These are phyloP conservation scores for Melanophora roralis DNA, from an alignment of 2,888 invertebrate species.

Conservation along the genomic window DNA sequence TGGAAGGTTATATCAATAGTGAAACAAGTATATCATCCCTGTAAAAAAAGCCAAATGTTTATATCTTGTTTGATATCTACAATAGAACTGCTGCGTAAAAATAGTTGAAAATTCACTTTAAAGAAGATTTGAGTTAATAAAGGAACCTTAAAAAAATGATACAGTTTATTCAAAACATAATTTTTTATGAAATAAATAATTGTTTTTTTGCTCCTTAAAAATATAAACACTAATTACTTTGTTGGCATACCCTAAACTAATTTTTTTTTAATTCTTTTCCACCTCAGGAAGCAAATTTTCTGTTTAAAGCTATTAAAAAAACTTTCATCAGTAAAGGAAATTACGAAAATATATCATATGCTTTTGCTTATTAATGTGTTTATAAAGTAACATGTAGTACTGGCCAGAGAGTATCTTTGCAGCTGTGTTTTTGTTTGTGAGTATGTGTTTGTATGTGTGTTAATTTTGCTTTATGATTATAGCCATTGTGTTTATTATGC, in stretches of 20 bases:
- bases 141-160: no score
- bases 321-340: neutral
- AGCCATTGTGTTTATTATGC: slow-evolving; percentile 20
- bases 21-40: neutral
- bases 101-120: no score
- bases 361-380: neutral
- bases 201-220: no score
- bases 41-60: no score
- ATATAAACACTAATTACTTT: no score
- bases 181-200: no score
- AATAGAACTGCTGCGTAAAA: no score
- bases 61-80: no score
- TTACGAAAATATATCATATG: no score
- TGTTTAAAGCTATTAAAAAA: neutral
- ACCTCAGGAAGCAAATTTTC: neutral
- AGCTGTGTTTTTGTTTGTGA: no score
- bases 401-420: neutral
- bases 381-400: neutral
- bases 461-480: slow-evolving; percentile 10
- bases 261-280: neutral
- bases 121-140: no score
- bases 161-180: no score
- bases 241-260: neutral
- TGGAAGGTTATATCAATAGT: neutral
- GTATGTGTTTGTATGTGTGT: neutral